These are phyloP conservation scores for Phaenicophaeus curvirostris DNA, from an alignment of 2,797 vertebrate genomes.

Conservation along the genomic window DNA sequence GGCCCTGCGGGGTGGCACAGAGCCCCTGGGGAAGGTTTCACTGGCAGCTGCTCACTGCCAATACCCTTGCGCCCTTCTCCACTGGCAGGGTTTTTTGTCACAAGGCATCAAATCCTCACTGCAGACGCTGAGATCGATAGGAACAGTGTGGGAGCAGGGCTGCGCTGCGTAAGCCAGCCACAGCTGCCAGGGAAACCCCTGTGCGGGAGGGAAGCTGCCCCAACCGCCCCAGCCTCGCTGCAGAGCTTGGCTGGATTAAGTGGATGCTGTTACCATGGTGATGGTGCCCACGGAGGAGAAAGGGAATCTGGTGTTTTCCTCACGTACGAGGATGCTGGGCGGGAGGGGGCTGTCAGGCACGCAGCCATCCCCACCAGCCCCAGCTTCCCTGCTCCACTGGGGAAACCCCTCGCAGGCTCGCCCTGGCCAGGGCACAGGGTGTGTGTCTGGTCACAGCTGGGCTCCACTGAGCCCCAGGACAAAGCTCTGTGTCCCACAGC, in stretches of 20 bases:
- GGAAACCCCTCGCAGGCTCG: background rate
- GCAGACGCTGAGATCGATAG: background rate
- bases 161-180: background rate
- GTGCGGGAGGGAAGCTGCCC: background rate
- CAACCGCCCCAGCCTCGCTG: background rate
- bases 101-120: rapidly evolving
- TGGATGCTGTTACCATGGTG: constrained; percentile 55
- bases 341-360: rapidly evolving
- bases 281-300: background rate
- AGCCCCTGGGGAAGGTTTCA: background rate
- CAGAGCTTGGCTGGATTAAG: background rate
- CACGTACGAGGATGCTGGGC: background rate
- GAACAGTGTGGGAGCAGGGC: rapidly evolving
- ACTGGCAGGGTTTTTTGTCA: background rate
- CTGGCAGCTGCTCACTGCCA: background rate
- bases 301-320: background rate
- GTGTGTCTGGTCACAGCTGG: rapidly evolving
- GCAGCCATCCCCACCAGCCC: rapidly evolving
- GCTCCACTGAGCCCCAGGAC: background rate
- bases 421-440: background rate
- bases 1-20: rapidly evolving
- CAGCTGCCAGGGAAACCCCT: background rate
- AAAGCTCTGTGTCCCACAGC: no score
- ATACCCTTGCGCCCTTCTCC: background rate
- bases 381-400: rapidly evolving